Evolutionary conservation across 1,140 invertebrate species (phyloP), one percentile per base, ranked within the genome.

Genomic region (Pissodes strobi): DNA sequence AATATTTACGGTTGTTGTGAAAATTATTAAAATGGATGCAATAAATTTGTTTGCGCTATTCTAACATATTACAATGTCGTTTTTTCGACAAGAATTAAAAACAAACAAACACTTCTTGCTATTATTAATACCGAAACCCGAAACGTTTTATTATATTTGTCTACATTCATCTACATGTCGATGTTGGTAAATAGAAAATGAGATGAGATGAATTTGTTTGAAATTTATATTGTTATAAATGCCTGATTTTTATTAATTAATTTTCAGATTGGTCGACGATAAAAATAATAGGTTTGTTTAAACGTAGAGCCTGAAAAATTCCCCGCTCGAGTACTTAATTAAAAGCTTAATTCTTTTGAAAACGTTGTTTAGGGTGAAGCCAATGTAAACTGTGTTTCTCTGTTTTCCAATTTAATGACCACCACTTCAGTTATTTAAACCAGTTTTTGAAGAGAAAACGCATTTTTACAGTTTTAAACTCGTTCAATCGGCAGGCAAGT

Each of bases 381-480:
- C 38, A 59, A 59, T 59, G 27, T 38, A 59, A 59, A 59, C 56
- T 59, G 41, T 59, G 56, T 59, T 59, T 59, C 25, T 34, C 56
- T 58, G 41, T 59, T 59, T 59, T 30, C 10, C 23, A 34, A 48
- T 59, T 59, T 59, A 59, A 59, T 59, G 56, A 59, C 56, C 56
- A 45, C 55, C 55, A 57, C 55, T 57, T 57, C 10, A 59, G 41
- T 34, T 48, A 18, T 48, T 19, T 12, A 45, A 45, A 45, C 41
- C 15, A 18, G 37, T 39, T 45, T 59, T 59, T 22, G 15, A 46
- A 46, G n/a, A 23, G 17, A 48, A 59, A 59, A 48, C 41, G 56
- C 27, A 48, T 59, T 59, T 59, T 59, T 59, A 59, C 56, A 48
- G 56, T 59, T 59, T 46, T 48, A 59, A 59, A 48, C 41, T 59